Evolutionary conservation across 2,113 vertebrate genomes (phyloP).

Genomic region (Agelaius phoeniceus): DNA sequence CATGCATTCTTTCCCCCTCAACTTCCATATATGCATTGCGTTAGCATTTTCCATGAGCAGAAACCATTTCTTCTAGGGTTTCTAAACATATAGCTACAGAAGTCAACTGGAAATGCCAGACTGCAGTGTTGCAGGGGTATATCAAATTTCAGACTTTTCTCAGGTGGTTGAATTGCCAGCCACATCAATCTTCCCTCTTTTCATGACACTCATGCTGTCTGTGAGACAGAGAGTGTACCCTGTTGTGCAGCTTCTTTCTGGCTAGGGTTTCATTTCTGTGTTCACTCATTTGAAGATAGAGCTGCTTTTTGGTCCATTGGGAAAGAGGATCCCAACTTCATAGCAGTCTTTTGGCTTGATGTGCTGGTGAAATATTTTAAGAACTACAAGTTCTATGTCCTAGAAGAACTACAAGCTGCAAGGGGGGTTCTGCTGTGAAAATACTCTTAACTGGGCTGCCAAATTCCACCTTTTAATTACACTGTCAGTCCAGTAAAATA

Average conservation of each 20-base stretch:
- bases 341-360: background rate
- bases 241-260: background rate
- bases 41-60: background rate
- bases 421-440: background rate
- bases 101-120: background rate
- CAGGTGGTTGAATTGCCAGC: background rate
- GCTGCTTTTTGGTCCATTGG: accelerated
- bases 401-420: background rate
- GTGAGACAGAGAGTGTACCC: background rate
- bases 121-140: background rate
- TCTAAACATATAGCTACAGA: background rate
- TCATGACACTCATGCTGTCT: accelerated
- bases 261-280: background rate
- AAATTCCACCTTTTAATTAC: background rate
- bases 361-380: background rate
- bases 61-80: background rate
- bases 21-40: background rate
- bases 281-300: background rate
- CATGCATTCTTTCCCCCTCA: background rate
- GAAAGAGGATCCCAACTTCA: background rate
- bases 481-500: background rate
- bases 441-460: background rate
- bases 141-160: background rate
- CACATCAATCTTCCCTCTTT: background rate
- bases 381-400: background rate